Evolutionary conservation across 2,888 invertebrate genomes (phyloP).

Genomic region (Limnephilus marmoratus): DNA sequence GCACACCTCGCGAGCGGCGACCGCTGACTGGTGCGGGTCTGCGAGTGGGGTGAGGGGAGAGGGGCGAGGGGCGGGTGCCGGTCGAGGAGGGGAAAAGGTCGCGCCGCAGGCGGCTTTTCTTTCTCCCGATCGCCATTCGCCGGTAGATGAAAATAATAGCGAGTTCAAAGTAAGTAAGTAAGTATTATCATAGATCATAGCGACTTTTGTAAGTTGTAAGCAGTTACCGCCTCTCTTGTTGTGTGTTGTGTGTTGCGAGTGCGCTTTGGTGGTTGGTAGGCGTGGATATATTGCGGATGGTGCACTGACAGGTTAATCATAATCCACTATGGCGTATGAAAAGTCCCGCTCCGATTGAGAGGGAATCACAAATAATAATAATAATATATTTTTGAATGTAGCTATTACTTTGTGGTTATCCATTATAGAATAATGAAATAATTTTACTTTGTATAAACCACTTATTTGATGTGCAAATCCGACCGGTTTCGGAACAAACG

Average conservation of each 20-base stretch:
- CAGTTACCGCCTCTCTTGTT: not conserved
- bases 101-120: constrained; percentile 27
- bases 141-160: not conserved
- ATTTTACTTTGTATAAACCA: too few species aligned
- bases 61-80: not conserved
- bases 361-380: not conserved
- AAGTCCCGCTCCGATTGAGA: not conserved
- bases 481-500: too few species aligned
- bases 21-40: not conserved
- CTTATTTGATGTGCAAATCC: too few species aligned
- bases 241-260: not conserved
- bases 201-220: not conserved
- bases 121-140: not conserved
- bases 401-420: too few species aligned
- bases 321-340: not conserved
- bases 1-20: constrained; percentile 7
- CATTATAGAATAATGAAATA: too few species aligned
- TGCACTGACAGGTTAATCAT: not conserved
- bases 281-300: not conserved
- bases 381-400: too few species aligned
- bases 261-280: not conserved
- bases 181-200: not conserved
- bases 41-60: not conserved
- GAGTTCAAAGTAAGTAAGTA: not conserved
- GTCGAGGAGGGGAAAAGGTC: constrained; percentile 3